phyloP scores from a whole-genome alignment of 2,113 vertebrate species.

The Ammodytes dubius region DNA sequence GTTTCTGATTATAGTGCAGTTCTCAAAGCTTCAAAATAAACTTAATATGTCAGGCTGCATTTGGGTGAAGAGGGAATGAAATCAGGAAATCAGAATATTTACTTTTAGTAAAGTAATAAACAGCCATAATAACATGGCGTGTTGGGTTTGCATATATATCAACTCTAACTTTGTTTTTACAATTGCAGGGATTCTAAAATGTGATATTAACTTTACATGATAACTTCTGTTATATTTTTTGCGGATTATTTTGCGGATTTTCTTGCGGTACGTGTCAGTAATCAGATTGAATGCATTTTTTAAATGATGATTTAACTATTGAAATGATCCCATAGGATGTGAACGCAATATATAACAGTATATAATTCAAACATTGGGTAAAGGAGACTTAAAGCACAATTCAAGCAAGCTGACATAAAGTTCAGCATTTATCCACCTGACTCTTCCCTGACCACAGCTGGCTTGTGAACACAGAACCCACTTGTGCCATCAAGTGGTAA shows the following conservation, averaged over 20 bases:
- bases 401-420: background rate
- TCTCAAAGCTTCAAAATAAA: background rate
- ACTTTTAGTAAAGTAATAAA: background rate
- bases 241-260: too few species aligned
- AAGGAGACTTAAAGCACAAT: conserved; percentile 6
- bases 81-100: conserved; percentile 9
- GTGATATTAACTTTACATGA: background rate
- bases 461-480: conserved; percentile 43
- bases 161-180: background rate
- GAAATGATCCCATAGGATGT: background rate
- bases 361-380: background rate
- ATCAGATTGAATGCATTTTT: conserved; percentile 3
- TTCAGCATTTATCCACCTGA: conserved; percentile 42
- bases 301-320: too few species aligned
- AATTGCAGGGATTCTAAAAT: background rate
- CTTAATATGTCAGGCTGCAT: background rate
- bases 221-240: background rate
- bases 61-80: background rate
- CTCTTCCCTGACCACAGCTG: conserved; percentile 7
- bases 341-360: background rate
- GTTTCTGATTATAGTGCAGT: background rate
- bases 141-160: background rate
- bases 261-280: too few species aligned
- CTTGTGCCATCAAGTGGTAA: conserved; percentile 69
- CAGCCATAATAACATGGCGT: background rate